Evolutionary conservation across 2,113 vertebrate species (phyloP).

Genomic region (Spheniscus mendiculus): DNA sequence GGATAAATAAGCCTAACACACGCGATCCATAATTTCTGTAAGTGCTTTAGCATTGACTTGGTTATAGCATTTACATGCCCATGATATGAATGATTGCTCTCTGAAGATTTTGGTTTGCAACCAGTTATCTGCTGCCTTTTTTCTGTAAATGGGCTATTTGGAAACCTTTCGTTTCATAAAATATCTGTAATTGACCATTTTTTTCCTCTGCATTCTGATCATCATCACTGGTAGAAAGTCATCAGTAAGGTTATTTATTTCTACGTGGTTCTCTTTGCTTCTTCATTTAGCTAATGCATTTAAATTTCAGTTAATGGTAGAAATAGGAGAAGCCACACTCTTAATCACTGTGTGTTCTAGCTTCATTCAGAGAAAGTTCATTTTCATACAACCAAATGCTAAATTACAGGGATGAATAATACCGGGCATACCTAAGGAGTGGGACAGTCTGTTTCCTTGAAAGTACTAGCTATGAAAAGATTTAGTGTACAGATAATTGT

Average conservation of each 20-base stretch:
- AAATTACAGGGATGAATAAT: not conserved
- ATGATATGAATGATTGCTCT: not conserved
- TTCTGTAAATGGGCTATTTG: not conserved
- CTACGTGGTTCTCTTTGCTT: not conserved
- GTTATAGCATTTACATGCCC: not conserved
- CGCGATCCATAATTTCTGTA: not conserved
- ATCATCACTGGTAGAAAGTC: not conserved
- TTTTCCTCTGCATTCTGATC: not conserved
- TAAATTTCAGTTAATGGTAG: not conserved
- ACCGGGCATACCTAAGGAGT: not conserved
- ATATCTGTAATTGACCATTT: not conserved
- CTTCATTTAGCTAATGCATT: not conserved
- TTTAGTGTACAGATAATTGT: not conserved
- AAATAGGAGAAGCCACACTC: not conserved
- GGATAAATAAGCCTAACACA: not conserved
- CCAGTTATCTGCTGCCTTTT: not conserved
- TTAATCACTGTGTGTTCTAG: not conserved
- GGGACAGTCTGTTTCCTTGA: not conserved
- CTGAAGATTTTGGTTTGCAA: not conserved
- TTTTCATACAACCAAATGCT: not conserved
- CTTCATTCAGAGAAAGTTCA: not conserved
- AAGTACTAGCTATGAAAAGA: not conserved
- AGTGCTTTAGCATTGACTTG: not conserved
- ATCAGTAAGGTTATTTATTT: not conserved
- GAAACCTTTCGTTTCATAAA: not conserved